Evolutionary conservation across 1,140 invertebrate species (phyloP).

Genomic region (Fopius arisanus): DNA sequence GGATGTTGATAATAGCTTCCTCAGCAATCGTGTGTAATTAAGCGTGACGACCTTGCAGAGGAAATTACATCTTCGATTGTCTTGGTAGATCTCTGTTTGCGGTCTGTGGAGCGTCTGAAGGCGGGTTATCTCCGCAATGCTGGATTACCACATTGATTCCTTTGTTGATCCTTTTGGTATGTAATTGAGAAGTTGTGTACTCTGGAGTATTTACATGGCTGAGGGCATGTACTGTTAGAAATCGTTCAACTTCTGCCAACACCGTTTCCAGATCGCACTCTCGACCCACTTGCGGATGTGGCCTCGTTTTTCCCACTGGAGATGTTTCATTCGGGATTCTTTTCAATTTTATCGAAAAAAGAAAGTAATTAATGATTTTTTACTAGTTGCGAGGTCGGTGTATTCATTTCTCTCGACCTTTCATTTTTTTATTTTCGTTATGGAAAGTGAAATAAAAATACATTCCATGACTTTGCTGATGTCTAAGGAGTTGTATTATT

Average conservation of each 20-base stretch:
- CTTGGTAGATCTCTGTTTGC: background rate
- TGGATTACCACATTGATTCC: background rate
- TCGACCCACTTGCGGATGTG: background rate
- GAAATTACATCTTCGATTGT: conserved; percentile 27
- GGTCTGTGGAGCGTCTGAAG: background rate
- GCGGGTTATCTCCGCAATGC: background rate
- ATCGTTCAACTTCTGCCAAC: background rate
- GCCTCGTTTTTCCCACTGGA: background rate
- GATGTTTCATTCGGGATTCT: too few relatives aligned
- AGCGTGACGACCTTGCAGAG: conserved; percentile 10
- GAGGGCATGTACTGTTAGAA: background rate
- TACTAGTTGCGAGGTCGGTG: too few relatives aligned
- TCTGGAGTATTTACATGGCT: background rate
- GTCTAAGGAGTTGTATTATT: too few relatives aligned
- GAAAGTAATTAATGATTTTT: too few relatives aligned
- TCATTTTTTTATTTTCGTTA: too few relatives aligned
- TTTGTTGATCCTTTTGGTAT: background rate
- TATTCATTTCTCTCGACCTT: too few relatives aligned
- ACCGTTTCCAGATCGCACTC: background rate
- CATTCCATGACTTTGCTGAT: too few relatives aligned
- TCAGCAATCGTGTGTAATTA: conserved; percentile 24
- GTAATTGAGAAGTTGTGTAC: background rate
- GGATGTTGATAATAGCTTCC: conserved; percentile 20
- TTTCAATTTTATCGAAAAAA: too few relatives aligned
- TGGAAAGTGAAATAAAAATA: too few relatives aligned